Percentiles rank a stretch among this genome's conserved stretches.
Evolutionary conservation across 2,888 invertebrate species (phyloP).

Genomic region (Seira ritae): DNA sequence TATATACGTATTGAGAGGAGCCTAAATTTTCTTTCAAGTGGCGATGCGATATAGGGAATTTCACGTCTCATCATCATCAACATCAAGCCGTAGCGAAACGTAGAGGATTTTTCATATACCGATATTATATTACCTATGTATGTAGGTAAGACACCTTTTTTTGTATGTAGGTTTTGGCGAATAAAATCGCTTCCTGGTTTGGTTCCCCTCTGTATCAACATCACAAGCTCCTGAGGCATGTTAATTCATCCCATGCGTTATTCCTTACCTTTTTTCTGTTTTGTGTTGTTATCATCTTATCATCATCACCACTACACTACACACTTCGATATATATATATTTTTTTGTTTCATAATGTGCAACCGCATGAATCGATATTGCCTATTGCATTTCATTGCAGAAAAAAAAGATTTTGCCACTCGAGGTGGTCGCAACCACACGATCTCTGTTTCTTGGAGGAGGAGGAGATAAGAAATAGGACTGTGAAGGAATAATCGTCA

Average conservation of each 20-base stretch:
- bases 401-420: too few relatives aligned
- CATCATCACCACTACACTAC: too few relatives aligned
- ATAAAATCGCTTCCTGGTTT: constrained; percentile 61
- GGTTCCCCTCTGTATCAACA: constrained; percentile 48
- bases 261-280: too few relatives aligned
- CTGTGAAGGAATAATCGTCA: neutral
- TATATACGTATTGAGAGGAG: too few relatives aligned
- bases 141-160: neutral
- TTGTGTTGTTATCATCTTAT: too few relatives aligned
- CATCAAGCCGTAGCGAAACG: neutral
- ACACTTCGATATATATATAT: neutral
- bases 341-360: neutral
- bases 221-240: constrained; percentile 19
- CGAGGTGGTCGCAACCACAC: neutral
- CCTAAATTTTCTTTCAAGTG: too few relatives aligned
- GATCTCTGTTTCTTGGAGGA: neutral
- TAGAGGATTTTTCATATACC: neutral
- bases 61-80: neutral
- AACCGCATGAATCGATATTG: neutral
- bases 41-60: too few relatives aligned
- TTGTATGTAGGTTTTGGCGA: neutral
- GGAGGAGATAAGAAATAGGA: neutral
- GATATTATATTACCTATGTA: too few relatives aligned
- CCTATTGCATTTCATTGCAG: too few relatives aligned
- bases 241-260: too few relatives aligned